Conservation (phyloP, 53 echinoderm and acorn worm species). For the Echinarachnius parma region DNA sequence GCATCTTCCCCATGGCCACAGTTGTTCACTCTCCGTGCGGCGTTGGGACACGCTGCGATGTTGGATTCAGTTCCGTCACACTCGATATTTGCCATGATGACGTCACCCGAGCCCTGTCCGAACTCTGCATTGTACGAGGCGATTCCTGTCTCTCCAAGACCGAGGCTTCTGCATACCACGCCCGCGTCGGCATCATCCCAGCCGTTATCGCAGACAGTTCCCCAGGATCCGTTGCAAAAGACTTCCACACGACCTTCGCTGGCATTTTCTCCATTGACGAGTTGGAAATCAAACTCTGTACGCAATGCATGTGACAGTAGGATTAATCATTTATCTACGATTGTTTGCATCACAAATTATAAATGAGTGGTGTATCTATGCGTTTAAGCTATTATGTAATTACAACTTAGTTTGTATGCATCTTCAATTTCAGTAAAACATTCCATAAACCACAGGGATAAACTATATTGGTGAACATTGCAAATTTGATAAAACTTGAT, state of each 20-base stretch:
- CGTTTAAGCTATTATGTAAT: no score
- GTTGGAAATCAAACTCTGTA: no score
- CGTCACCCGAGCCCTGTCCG: constrained; percentile 43
- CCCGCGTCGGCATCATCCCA: constrained; percentile 48
- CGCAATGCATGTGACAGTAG: no score
- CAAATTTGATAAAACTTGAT: no score
- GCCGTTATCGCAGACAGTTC: constrained; percentile 61
- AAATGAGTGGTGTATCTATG: no score
- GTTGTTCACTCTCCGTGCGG: constrained; percentile 32
- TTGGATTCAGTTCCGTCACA: constrained; percentile 37
- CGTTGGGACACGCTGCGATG: constrained; percentile 27
- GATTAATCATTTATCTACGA: no score
- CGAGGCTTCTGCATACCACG: constrained; percentile 59
- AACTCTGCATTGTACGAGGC: constrained; percentile 44
- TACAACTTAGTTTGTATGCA: no score
- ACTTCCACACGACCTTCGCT: constrained; percentile 65
- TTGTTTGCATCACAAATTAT: no score
- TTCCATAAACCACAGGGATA: no score
- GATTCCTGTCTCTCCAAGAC: constrained; percentile 32
- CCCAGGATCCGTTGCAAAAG: constrained; percentile 43
- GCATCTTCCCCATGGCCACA: constrained; percentile 56
- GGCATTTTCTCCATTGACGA: constrained; percentile 22
- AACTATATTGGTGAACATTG: no score
- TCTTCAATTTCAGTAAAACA: no score
- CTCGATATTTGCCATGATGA: constrained; percentile 48